These are phyloP conservation scores for Pocillopora grandis DNA, from an alignment of 92 coral and sea anemone species.

Conservation along the genomic window DNA sequence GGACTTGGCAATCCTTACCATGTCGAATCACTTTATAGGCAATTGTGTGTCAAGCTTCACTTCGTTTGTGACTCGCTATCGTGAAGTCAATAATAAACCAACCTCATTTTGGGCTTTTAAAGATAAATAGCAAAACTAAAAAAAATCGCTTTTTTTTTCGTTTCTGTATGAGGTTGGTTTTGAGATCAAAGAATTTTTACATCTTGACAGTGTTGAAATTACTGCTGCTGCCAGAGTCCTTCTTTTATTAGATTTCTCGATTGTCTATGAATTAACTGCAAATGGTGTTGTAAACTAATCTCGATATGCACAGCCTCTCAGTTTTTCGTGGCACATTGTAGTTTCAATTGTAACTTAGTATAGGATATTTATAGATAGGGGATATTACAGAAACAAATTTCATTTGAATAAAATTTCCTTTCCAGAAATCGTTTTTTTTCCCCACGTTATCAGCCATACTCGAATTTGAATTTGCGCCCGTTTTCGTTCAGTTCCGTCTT, in stretches of 20 bases:
- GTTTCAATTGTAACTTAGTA: background rate
- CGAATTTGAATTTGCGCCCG: too few species aligned
- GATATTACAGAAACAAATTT: background rate
- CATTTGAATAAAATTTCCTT: background rate
- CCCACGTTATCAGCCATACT: too few species aligned
- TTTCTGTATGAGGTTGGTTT: background rate
- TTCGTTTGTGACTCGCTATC: conserved; percentile 90
- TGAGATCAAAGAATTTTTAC: background rate
- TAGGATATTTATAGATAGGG: background rate
- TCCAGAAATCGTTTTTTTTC: too few species aligned
- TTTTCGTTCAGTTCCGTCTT: too few species aligned
- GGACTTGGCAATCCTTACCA: conserved; percentile 87
- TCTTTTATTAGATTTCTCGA: background rate
- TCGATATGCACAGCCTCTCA: background rate
- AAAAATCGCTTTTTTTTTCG: background rate
- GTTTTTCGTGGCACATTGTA: background rate
- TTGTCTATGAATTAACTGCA: background rate
- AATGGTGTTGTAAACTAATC: background rate
- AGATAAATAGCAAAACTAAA: conserved; percentile 27
- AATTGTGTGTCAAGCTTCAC: conserved; percentile 97
- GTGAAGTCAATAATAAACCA: conserved; percentile 81
- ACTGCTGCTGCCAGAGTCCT: too few species aligned
- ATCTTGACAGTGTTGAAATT: background rate
- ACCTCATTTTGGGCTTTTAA: conserved; percentile 92
- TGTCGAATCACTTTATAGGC: conserved; percentile 88